These are phyloP conservation scores for Chrysocyon brachyurus DNA, from an alignment of 2,797 vertebrate genomes.

Conservation along the genomic window DNA sequence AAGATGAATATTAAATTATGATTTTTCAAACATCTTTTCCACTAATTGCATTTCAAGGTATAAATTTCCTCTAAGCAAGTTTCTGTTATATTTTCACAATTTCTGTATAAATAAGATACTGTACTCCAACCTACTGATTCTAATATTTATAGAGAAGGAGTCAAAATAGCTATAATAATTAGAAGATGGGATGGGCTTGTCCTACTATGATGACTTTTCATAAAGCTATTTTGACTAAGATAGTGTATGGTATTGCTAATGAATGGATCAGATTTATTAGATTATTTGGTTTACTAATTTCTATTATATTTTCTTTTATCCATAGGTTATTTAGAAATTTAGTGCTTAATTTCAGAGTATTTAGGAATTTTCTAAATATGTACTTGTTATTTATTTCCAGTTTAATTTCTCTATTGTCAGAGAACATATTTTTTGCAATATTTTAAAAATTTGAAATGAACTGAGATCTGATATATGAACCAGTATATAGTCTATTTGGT, in stretches of 20 bases:
- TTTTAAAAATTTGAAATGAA: neutral
- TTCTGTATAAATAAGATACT: neutral
- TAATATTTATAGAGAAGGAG: neutral
- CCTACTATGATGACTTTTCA: neutral
- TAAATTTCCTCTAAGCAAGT: neutral
- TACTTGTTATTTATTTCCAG: neutral
- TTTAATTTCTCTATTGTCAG: slow-evolving; percentile 14
- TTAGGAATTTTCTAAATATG: slow-evolving; percentile 18
- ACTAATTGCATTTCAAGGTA: neutral
- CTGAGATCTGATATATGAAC: slow-evolving; percentile 39
- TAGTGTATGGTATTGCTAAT: neutral
- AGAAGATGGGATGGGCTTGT: neutral
- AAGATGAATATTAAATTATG: neutral
- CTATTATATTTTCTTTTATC: neutral
- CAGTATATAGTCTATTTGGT: neutral
- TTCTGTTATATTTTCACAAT: slow-evolving; percentile 30
- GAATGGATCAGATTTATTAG: neutral
- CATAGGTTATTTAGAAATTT: slow-evolving; percentile 4
- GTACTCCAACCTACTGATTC: neutral
- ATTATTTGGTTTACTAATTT: slow-evolving; percentile 9
- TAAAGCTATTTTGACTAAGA: neutral
- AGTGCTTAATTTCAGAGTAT: neutral
- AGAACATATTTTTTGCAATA: neutral
- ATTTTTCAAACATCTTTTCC: slow-evolving; percentile 3
- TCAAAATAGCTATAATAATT: slow-evolving; percentile 14